Evolutionary conservation across 2,113 vertebrate species (phyloP).

Genomic region (Rana temporaria): DNA sequence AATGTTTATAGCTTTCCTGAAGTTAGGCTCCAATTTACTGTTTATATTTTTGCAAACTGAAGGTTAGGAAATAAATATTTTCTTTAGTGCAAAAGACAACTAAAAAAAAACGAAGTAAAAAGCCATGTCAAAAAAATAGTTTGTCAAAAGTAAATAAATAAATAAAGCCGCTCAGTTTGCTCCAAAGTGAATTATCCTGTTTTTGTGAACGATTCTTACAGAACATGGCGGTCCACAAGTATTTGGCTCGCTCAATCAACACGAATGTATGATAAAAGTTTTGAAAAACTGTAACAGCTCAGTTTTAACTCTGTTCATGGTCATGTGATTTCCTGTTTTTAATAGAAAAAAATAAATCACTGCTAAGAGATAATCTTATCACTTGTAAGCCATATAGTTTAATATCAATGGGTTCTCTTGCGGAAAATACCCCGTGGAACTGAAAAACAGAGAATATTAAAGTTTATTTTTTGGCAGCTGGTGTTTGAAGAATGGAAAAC

Average conservation of each 20-base stretch:
- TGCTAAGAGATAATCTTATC: conserved; percentile 74
- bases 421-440: conserved; percentile 59
- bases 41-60: too few species aligned
- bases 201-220: not conserved
- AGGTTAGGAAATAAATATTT: too few species aligned
- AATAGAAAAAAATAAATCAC: conserved; percentile 77
- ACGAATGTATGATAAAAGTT: conserved; percentile 41
- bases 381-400: conserved; percentile 69
- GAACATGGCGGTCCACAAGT: not conserved
- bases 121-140: too few species aligned
- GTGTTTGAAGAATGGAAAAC: conserved; percentile 31
- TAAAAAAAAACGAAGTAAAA: too few species aligned
- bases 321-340: conserved; percentile 71
- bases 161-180: not conserved
- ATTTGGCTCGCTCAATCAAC: conserved; percentile 60
- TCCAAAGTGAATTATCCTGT: not conserved
- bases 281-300: conserved; percentile 63
- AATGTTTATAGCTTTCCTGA: too few species aligned
- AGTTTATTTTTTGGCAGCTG: conserved; percentile 48
- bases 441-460: conserved; percentile 67
- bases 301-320: conserved; percentile 62
- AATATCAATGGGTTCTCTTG: conserved; percentile 64
- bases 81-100: too few species aligned
- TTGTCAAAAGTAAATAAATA: too few species aligned
- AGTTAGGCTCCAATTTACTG: too few species aligned